Evolutionary conservation across 1,140 invertebrate genomes (phyloP), one percentile per base, ranked within the genome.

Genomic region (Ceratina australensis): DNA sequence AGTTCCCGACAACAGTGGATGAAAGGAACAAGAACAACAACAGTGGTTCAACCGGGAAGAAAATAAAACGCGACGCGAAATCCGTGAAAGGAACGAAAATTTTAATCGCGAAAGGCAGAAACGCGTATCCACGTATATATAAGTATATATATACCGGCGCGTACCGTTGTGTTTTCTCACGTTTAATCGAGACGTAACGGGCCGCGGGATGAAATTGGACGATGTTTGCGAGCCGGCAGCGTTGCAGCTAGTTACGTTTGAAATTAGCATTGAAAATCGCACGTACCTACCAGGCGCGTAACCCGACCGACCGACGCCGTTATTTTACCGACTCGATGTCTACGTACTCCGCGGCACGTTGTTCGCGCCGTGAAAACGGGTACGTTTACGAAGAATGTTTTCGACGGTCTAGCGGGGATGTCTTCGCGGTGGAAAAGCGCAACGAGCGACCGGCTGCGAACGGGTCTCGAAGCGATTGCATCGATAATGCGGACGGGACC

Each of bases 211-310:
- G 81, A 73, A 75, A 80, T 84, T 83, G 81, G 57, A 75, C 82
- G 71, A 18, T 68, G 72, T 75, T 65, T 60, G 64, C 65, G n/a
- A 60, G 20, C 49, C 28, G 68, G 60, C 61, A 50, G 67, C n/a
- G 26, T n/a, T 72, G 54, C 76, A 61, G 54, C 33, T 50, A 28
- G 79, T 65, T 74, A 79, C 60, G 81, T 69, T 73, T 22, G 42
- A 83, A 80, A 83, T 83, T 77, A 80, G 78, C 81, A 80, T 77
- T 72, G 78, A 84, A 83, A 83, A 72, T 84, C 73, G 74, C 54
- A 72, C 65, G 49, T 33, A 64, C 60, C n/a, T n/a, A n/a, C n/a
- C n/a, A n/a, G n/a, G n/a, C n/a, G n/a, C n/a, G n/a, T n/a, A n/a
- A n/a, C n/a, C 3, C 16, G 22, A 60, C 52, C 24, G 57, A 26